phyloP scores from a whole-genome alignment of 2,113 vertebrate genomes.

The Bostrychus sinensis region DNA sequence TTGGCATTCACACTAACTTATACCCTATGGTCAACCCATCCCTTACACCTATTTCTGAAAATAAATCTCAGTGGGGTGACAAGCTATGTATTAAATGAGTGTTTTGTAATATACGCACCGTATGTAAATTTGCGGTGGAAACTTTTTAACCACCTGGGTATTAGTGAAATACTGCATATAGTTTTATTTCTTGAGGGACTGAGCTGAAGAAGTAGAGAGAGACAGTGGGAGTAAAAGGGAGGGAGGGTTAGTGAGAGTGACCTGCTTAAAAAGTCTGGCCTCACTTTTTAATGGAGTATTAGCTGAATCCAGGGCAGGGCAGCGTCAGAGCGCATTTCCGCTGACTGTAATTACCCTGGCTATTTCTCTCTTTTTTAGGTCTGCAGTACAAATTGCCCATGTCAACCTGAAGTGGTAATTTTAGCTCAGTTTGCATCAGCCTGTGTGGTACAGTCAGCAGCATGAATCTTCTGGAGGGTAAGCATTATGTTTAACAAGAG shows the following conservation, averaged over 20 bases:
- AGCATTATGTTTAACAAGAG: constrained; percentile 52
- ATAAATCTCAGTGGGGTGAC: too few relatives aligned
- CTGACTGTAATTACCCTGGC: constrained; percentile 77
- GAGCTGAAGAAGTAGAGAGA: constrained; percentile 2
- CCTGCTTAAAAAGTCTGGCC: constrained; percentile 78
- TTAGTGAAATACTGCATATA: background rate
- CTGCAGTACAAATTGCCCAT: constrained; percentile 77
- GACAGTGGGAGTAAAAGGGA: constrained; percentile 45
- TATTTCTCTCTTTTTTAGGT: constrained; percentile 67
- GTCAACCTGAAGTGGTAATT: constrained; percentile 74
- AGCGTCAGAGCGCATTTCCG: constrained; percentile 72
- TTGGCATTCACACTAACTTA: too few relatives aligned
- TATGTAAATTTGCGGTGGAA: background rate
- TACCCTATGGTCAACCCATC: too few relatives aligned
- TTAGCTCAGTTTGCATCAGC: constrained; percentile 69
- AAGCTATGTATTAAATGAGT: background rate
- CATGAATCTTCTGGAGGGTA: constrained; percentile 51
- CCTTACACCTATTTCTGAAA: too few relatives aligned
- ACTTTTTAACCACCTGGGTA: background rate
- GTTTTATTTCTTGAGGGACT: background rate
- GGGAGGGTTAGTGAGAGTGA: constrained; percentile 67
- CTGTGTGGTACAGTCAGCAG: constrained; percentile 70
- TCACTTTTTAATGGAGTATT: constrained; percentile 73
- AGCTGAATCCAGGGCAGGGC: constrained; percentile 74
- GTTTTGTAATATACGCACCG: background rate